phyloP scores from a whole-genome alignment of 2,113 vertebrate species.

The Sterna hirundo region DNA sequence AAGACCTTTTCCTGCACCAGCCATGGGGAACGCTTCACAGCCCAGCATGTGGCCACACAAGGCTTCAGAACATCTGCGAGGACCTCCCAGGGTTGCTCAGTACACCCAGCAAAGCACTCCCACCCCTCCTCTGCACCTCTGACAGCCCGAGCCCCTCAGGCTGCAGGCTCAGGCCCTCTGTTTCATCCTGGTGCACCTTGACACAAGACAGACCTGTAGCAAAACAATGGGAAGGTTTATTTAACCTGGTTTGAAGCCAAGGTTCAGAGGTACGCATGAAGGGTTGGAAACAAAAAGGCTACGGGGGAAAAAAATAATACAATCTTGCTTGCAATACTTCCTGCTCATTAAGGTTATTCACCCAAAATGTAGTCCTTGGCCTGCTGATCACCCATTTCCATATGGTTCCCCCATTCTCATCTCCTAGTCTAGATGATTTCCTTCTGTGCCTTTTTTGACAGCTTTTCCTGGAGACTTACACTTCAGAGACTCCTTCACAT shows the following conservation, averaged over 20 bases:
- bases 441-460: not conserved
- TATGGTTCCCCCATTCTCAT: not conserved
- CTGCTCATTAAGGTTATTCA: not conserved
- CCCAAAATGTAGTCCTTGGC: not conserved
- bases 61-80: not conserved
- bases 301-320: not conserved
- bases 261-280: not conserved
- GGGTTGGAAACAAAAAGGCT: not conserved
- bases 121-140: not conserved
- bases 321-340: not conserved
- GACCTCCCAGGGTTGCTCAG: not conserved
- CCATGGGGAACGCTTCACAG: not conserved
- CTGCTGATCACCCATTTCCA: not conserved
- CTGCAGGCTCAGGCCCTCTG: not conserved
- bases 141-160: not conserved
- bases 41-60: not conserved
- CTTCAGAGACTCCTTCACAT: not conserved
- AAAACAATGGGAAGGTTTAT: constrained; percentile 12
- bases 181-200: not conserved
- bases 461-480: not conserved
- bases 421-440: not conserved
- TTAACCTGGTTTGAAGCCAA: constrained; percentile 18
- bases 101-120: not conserved
- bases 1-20: not conserved
- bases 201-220: not conserved